Evolutionary conservation across 2,797 vertebrate genomes (phyloP).

Genomic region (Labroides dimidiatus): DNA sequence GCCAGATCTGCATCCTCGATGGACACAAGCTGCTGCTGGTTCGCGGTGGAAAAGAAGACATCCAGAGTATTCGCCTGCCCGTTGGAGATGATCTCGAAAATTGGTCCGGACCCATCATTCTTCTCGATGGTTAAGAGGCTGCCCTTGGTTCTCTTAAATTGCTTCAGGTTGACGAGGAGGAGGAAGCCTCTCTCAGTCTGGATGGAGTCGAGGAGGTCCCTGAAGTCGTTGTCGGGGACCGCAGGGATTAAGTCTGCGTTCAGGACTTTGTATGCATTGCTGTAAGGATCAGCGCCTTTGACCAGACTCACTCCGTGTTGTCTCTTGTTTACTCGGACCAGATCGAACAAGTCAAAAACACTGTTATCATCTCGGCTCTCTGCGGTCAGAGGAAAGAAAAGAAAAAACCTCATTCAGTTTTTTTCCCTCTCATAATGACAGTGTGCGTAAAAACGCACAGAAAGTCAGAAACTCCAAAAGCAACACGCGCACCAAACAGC

Average conservation of each 20-base stretch:
- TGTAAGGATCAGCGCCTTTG: slow-evolving; percentile 92
- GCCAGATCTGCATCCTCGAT: slow-evolving; percentile 93
- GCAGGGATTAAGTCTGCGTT: slow-evolving; percentile 92
- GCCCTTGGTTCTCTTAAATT: slow-evolving; percentile 91
- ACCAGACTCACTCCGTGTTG: slow-evolving; percentile 90
- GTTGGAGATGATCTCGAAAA: slow-evolving; percentile 95
- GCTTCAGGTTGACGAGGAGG: slow-evolving; percentile 92
- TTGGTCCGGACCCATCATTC: slow-evolving; percentile 88
- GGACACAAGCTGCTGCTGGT: slow-evolving; percentile 90
- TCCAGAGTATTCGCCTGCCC: slow-evolving; percentile 94
- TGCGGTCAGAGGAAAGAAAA: slow-evolving; percentile 59
- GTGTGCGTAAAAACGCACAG: slow-evolving; percentile 12
- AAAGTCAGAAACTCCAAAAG: slow-evolving; percentile 5
- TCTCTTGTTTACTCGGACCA: slow-evolving; percentile 85
- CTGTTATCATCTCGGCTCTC: slow-evolving; percentile 91
- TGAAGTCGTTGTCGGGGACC: slow-evolving; percentile 90
- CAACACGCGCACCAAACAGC: neutral
- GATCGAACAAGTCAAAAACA: slow-evolving; percentile 94
- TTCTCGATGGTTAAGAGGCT: slow-evolving; percentile 91
- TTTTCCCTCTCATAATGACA: slow-evolving; percentile 18
- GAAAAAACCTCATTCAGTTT: slow-evolving; percentile 9
- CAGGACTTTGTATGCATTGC: slow-evolving; percentile 94
- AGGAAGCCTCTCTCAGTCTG: slow-evolving; percentile 94
- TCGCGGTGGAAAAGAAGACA: slow-evolving; percentile 87
- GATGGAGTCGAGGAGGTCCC: slow-evolving; percentile 95